These are phyloP conservation scores for Leptodactylus fuscus DNA, from an alignment of 2,113 vertebrate species.

Conservation along the genomic window DNA sequence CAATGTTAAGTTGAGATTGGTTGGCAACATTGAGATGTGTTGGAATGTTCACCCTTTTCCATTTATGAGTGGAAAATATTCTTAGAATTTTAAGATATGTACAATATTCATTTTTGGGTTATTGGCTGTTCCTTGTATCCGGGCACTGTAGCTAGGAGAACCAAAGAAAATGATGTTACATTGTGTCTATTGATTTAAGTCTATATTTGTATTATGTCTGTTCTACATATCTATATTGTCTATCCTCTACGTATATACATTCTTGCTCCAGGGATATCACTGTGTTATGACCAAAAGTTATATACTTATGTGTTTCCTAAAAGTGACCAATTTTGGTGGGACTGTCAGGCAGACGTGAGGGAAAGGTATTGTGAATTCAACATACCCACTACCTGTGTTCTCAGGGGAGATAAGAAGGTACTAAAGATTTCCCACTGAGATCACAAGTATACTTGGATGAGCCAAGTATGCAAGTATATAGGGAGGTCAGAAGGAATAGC, in stretches of 20 bases:
- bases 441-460: too few relatives aligned
- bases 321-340: too few relatives aligned
- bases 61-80: background rate
- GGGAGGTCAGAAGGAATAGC: too few relatives aligned
- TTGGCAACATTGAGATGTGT: background rate
- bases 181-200: background rate
- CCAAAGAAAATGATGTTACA: slow-evolving; percentile 23
- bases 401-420: too few relatives aligned
- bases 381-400: too few relatives aligned
- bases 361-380: too few relatives aligned
- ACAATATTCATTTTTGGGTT: background rate
- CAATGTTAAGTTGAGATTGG: background rate
- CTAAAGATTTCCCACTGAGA: too few relatives aligned
- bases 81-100: background rate
- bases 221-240: background rate
- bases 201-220: background rate
- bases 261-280: background rate
- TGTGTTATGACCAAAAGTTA: background rate
- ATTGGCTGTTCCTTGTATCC: background rate
- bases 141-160: background rate
- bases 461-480: too few relatives aligned
- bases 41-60: background rate
- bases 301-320: too few relatives aligned
- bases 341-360: too few relatives aligned
- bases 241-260: too few relatives aligned